Percentiles rank a stretch among this genome's conserved stretches.
phyloP scores from a whole-genome alignment of 1,140 invertebrate species.

The Procambarus virginalis region DNA sequence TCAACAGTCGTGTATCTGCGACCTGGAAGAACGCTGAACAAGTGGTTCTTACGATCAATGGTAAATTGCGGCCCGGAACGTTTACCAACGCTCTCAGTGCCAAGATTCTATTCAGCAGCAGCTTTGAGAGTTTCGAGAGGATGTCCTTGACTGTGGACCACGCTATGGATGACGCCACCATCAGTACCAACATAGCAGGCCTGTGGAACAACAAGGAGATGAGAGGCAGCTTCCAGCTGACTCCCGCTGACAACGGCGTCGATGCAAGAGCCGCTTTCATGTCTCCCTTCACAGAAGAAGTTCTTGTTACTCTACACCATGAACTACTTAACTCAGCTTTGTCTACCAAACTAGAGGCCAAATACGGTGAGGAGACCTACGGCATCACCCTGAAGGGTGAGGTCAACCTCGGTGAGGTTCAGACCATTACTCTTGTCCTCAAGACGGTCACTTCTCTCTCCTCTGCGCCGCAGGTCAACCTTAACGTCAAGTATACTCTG shows the following conservation, averaged over 20 bases:
- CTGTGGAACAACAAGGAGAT: constrained; percentile 42
- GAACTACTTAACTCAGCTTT: constrained; percentile 9
- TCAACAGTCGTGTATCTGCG: constrained; percentile 21
- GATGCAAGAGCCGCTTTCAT: constrained; percentile 30
- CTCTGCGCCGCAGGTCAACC: not conserved
- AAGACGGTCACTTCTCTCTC: not conserved
- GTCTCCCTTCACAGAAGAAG: constrained; percentile 34
- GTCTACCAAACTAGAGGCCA: constrained; percentile 19
- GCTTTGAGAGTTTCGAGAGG: constrained; percentile 27
- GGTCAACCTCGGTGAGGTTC: not conserved
- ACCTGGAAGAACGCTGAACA: constrained; percentile 57
- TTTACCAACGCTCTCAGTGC: constrained; percentile 12
- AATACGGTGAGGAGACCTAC: constrained; percentile 22
- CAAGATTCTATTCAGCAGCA: constrained; percentile 39
- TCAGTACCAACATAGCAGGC: constrained; percentile 26
- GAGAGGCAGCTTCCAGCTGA: constrained; percentile 37
- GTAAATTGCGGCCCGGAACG: constrained; percentile 24
- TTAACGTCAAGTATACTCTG: constrained; percentile 32
- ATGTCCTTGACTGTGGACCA: constrained; percentile 31
- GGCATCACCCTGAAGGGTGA: constrained; percentile 13
- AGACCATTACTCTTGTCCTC: constrained; percentile 5
- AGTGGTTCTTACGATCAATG: constrained; percentile 23
- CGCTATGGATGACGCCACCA: constrained; percentile 32
- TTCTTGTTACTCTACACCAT: constrained; percentile 23
- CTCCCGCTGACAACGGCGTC: constrained; percentile 24